Evolutionary conservation across 2,888 invertebrate genomes (phyloP), one percentile per base, ranked within the genome.

Genomic region (Eupithecia insigniata): DNA sequence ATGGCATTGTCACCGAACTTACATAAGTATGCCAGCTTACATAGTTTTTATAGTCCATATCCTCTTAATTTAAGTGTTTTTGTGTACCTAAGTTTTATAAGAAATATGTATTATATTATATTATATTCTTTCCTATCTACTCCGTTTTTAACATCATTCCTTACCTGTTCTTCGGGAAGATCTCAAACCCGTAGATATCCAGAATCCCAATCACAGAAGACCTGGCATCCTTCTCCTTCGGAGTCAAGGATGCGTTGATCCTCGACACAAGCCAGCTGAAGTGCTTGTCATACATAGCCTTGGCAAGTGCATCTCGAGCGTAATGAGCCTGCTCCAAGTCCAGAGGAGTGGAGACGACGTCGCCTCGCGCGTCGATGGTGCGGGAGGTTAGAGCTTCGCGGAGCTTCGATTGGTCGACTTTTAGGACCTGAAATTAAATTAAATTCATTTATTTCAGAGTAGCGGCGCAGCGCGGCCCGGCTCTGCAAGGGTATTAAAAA

Each of bases 121-220:
- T n/a, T n/a, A n/a, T n/a, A n/a, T n/a, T n/a, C n/a, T n/a, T n/a
- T n/a, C n/a, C n/a, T n/a, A n/a, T 10, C 34, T 43, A 43, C 43
- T n/a, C 10, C 8, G 26, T 55, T 55, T 22, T 22, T 10, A 55
- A 12, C 22, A 26, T 26, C 58, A 28, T 51, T 58, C 16, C 62
- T 32, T 14, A 97, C 96, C 97, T 97, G 87, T 99, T 99, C 80
- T 96, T 96, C 69, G 97, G 96, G 93, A 99, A 98, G 79, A 99
- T 98, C 91, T 99, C 98, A 87, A 99, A 99, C 66, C 98, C 99
- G 83, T 99, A 99, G 82, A 99, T 99, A 88, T 99, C 98, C 79
- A 99, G 91, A 80, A 99, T 97, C 2, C 98, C 98, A 92, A 98
- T 97, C 0, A 98, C 97, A 2, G 95, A 95, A 30, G 96, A 96